A percentile compares a stretch with the other conserved stretches of the same genome.
These are phyloP conservation scores for Mobula birostris DNA, from an alignment of 2,113 vertebrate genomes.

Conservation along the genomic window DNA sequence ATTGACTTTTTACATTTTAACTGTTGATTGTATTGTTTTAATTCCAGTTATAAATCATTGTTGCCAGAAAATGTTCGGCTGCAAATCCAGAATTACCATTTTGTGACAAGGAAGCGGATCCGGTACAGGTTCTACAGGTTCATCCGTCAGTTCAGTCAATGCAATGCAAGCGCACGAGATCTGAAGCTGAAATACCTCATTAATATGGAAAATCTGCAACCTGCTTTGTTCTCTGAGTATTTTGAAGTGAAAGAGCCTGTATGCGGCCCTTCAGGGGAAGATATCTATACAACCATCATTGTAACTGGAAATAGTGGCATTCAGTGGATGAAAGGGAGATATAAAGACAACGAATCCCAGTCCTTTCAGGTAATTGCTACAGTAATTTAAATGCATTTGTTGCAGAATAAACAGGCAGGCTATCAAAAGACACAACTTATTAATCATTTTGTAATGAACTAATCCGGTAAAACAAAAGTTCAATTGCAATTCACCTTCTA, in stretches of 20 bases:
- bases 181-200: conserved; percentile 94
- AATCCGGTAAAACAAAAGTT: neutral
- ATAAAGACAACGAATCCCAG: conserved; percentile 56
- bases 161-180: conserved; percentile 78
- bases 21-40: conserved; percentile 39
- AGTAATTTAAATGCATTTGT: neutral
- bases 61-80: conserved; percentile 75
- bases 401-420: neutral
- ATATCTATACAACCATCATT: conserved; percentile 72
- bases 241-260: conserved; percentile 79
- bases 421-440: too few relatives aligned
- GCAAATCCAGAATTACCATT: conserved; percentile 86
- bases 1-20: neutral
- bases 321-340: conserved; percentile 71
- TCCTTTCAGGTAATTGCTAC: conserved; percentile 59
- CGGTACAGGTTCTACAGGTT: conserved; percentile 86
- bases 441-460: neutral
- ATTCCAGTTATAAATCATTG: conserved; percentile 85
- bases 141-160: conserved; percentile 85
- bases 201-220: conserved; percentile 84
- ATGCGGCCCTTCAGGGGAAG: conserved; percentile 59
- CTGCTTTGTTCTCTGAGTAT: conserved; percentile 77
- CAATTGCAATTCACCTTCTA: neutral
- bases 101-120: conserved; percentile 89
- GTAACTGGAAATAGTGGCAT: conserved; percentile 86